Percentiles rank a stretch among this genome's conserved stretches.
Evolutionary conservation across 37 sponge, comb jelly and placozoan species (phyloP).

Genomic region (Tethya wilhelma): DNA sequence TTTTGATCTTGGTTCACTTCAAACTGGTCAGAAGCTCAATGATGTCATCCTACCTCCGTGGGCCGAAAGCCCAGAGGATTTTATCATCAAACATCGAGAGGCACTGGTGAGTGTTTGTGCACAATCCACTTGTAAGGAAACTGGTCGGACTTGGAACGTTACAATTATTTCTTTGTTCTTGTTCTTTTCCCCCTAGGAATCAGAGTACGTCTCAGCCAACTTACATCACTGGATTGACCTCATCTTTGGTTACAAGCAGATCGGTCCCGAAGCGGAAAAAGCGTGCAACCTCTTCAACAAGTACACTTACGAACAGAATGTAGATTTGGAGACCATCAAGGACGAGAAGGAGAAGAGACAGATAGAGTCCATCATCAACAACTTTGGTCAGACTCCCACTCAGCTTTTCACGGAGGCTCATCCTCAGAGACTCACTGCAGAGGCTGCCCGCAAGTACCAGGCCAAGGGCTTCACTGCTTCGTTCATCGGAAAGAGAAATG

Average conservation of each 20-base stretch:
- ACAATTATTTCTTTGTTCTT: background rate
- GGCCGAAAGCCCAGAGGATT: conserved; percentile 90
- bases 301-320: conserved; percentile 90
- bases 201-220: conserved; percentile 84
- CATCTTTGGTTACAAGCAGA: conserved; percentile 98
- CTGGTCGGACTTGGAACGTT: no score
- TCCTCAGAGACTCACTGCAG: conserved; percentile 68
- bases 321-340: conserved; percentile 76
- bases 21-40: conserved; percentile 51
- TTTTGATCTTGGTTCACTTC: conserved; percentile 80
- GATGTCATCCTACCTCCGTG: conserved; percentile 90
- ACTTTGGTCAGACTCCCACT: conserved; percentile 97
- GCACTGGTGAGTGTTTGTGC: conserved; percentile 69
- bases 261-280: conserved; percentile 88
- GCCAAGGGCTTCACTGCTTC: conserved; percentile 45
- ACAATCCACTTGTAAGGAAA: background rate
- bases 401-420: conserved; percentile 90
- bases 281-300: conserved; percentile 94
- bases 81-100: conserved; percentile 83
- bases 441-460: conserved; percentile 55
- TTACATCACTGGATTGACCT: conserved; percentile 97
- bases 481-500: conserved; percentile 16
- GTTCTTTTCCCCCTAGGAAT: conserved; percentile 54
- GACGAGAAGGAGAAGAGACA: conserved; percentile 72
- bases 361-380: conserved; percentile 91